Evolutionary conservation across 2,797 vertebrate genomes (phyloP), one percentile per base, ranked within the genome.

Genomic region (Gadopsis marmoratus): DNA sequence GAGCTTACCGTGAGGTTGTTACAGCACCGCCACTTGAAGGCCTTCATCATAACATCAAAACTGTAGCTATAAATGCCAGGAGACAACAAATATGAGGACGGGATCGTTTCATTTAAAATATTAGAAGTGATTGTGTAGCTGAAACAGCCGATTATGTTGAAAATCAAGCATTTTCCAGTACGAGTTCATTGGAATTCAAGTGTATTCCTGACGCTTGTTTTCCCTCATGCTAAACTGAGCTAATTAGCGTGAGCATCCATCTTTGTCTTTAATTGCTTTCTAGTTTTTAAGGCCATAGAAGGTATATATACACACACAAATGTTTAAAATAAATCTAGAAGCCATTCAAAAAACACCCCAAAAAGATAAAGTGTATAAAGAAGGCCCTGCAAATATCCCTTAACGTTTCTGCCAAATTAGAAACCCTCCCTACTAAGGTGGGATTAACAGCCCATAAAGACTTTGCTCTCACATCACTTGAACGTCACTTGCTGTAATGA

Each of bases 391-490:
- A 53, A 71, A 77, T 58, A 53, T 50, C 8, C 59, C 33, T 35
- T 35, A 6, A 35, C 33, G 6, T 35, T 35, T 35, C 33, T 35
- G 33, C 37, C 29, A 78, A 82, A 70, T 78, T 41, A 76, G n/a
- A 80, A 37, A 43, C 51, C 35, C 5, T 62, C 29, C 29, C 8
- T 76, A 65, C 72, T 61, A 79, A 84, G 76, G 29, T 54, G 37
- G 66, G 45, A 87, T 82, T 71, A 74, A 76, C 66, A 78, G 65
- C 62, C 89, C 79, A 78, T 87, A 85, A 75, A 87, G 65, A 64
- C 45, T 65, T 29, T 7, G 69, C 70, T 58, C 62, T 67, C 48
- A 55, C 1, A 14, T 43, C 61, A 58, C 68, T 83, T 75, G 64
- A 84, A 83, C 71, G 75, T 79, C 75, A 84, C 74, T 77, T 31